Evolutionary conservation across 2,113 vertebrate species (phyloP).

Genomic region (Phaethornis superciliosus): DNA sequence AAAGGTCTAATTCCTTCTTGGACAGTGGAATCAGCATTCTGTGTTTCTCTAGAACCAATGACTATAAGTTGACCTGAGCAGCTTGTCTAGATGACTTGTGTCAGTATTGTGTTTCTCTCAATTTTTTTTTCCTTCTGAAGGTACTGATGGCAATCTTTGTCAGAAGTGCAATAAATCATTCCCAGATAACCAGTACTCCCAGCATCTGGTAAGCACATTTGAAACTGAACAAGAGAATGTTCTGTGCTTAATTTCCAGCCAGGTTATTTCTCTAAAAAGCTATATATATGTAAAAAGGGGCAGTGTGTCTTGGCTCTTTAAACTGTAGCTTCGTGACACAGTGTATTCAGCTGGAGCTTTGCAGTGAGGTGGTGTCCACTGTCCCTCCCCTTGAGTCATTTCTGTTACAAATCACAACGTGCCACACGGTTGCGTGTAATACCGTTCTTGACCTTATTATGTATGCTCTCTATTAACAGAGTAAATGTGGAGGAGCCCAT

Average conservation of each 20-base stretch:
- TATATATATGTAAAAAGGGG: not conserved
- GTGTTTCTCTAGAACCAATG: not conserved
- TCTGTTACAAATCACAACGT: not conserved
- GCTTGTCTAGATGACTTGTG: not conserved
- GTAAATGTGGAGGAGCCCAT: not conserved
- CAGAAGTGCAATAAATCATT: not conserved
- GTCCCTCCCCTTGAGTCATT: not conserved
- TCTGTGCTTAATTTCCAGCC: not conserved
- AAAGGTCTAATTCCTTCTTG: not conserved
- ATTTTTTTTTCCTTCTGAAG: not conserved
- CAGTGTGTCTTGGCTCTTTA: not conserved
- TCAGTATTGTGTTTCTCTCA: not conserved
- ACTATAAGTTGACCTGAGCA: not conserved
- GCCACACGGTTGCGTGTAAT: not conserved
- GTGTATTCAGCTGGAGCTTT: not conserved
- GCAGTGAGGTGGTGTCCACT: not conserved
- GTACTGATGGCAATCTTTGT: not conserved
- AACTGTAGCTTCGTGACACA: not conserved
- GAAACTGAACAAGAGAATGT: not conserved
- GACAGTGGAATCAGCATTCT: not conserved
- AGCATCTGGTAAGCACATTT: conserved; percentile 31
- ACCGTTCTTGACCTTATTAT: not conserved
- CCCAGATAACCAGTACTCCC: conserved; percentile 3
- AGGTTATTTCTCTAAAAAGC: not conserved
- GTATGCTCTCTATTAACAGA: not conserved